Conservation (phyloP, 2,797 vertebrate genomes). For the Somateria mollissima region DNA sequence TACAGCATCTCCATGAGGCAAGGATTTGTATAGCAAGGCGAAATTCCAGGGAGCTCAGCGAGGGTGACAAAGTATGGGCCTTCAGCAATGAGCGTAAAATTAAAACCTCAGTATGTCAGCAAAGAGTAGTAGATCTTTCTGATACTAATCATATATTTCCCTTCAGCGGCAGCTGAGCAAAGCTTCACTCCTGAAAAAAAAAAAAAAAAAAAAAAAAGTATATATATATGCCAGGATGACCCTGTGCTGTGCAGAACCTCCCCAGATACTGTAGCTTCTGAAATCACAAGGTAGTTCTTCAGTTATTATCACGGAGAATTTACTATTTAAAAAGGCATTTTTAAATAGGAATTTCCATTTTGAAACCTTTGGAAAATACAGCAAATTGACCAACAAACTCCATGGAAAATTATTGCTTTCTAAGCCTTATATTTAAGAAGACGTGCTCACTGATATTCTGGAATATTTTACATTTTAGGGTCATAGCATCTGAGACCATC, state of each 20-base stretch:
- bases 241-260: neutral
- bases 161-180: neutral
- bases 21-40: neutral
- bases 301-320: neutral
- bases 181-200: neutral
- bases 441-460: neutral
- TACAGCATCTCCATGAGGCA: neutral
- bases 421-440: neutral
- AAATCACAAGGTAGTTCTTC: neutral
- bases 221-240: neutral
- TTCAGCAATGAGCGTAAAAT: neutral
- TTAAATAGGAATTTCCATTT: neutral
- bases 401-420: neutral
- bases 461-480: neutral
- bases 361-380: neutral
- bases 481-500: neutral
- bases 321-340: neutral
- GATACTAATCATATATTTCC: neutral
- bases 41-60: neutral
- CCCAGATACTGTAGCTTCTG: neutral
- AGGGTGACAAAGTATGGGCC: neutral
- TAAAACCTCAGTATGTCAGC: neutral
- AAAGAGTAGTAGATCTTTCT: neutral
- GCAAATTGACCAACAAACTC: neutral
- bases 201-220: neutral